Conservation (phyloP, 2,113 vertebrate species). For the Hemibagrus wyckioides region DNA sequence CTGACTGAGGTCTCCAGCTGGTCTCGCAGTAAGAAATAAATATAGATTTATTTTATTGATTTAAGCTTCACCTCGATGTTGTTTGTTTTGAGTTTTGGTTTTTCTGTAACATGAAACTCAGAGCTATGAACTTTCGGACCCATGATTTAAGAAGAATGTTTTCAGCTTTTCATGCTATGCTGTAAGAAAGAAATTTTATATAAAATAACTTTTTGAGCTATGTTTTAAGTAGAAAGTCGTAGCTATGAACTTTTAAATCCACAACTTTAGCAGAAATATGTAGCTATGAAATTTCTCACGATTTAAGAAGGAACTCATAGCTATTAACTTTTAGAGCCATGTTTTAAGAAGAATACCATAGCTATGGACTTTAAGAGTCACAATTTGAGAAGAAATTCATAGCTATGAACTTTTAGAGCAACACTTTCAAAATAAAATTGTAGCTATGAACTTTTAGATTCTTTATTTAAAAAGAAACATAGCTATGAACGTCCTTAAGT, state of each 20-base stretch:
- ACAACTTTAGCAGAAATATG: not conserved
- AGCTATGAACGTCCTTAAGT: too few species aligned
- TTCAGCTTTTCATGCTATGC: not conserved
- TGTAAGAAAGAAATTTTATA: not conserved
- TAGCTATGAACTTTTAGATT: too few species aligned
- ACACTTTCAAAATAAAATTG: too few species aligned
- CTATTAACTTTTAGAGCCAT: not conserved
- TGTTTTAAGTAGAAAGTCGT: not conserved
- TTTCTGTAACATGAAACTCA: not conserved
- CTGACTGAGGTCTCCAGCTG: slow-evolving; percentile 47
- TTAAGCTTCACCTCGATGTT: not conserved
- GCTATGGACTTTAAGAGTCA: not conserved
- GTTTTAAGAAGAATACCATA: not conserved
- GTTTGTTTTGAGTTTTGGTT: not conserved
- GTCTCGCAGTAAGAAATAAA: slow-evolving; percentile 43
- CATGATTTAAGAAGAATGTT: not conserved
- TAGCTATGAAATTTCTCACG: not conserved
- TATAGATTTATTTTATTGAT: not conserved
- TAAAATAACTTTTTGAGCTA: not conserved
- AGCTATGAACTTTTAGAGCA: not conserved
- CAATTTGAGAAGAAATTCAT: not conserved
- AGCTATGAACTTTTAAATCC: not conserved
- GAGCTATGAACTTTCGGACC: not conserved
- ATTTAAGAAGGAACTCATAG: not conserved
- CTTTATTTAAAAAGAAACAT: too few species aligned